phyloP scores from a whole-genome alignment of 2,888 invertebrate genomes.

The Acronicta alni region DNA sequence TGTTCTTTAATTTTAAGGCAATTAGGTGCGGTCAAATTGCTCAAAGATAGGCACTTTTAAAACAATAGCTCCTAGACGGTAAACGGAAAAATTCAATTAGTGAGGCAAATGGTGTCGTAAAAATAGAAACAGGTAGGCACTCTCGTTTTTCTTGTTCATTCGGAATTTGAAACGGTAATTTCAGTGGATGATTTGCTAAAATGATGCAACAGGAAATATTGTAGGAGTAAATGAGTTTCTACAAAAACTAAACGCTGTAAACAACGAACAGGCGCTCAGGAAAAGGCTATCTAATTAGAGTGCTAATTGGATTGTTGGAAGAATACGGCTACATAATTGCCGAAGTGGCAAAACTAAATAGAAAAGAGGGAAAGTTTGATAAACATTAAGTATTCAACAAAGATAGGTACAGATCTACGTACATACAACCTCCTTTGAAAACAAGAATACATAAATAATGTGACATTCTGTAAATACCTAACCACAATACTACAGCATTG shows the following conservation, averaged over 20 bases:
- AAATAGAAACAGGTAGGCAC: not conserved
- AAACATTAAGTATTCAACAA: slow-evolving; percentile 36
- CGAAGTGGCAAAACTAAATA: slow-evolving; percentile 52
- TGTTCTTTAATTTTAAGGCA: slow-evolving; percentile 39
- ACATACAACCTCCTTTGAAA: not conserved
- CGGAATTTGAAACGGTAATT: slow-evolving; percentile 9
- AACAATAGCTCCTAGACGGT: not conserved
- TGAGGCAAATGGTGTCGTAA: not conserved
- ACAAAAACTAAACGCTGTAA: slow-evolving; percentile 12
- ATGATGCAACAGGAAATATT: slow-evolving; percentile 20
- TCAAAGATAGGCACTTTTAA: slow-evolving; percentile 20
- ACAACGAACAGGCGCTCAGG: slow-evolving; percentile 32
- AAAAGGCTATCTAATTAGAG: slow-evolving; percentile 68
- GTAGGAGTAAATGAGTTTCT: slow-evolving; percentile 23
- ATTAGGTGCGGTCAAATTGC: slow-evolving; percentile 24
- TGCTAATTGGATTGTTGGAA: slow-evolving; percentile 67
- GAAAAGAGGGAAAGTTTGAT: slow-evolving; percentile 39
- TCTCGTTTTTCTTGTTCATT: slow-evolving; percentile 17
- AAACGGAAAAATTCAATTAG: slow-evolving; percentile 4
- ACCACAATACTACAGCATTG: slow-evolving; percentile 22
- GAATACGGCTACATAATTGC: slow-evolving; percentile 69
- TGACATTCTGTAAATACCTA: slow-evolving; percentile 44
- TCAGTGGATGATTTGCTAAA: slow-evolving; percentile 17
- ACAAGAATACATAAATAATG: slow-evolving; percentile 4
- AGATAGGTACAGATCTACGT: slow-evolving; percentile 23